Conservation (phyloP, 2,797 vertebrate genomes). For the Antennarius maculatus region DNA sequence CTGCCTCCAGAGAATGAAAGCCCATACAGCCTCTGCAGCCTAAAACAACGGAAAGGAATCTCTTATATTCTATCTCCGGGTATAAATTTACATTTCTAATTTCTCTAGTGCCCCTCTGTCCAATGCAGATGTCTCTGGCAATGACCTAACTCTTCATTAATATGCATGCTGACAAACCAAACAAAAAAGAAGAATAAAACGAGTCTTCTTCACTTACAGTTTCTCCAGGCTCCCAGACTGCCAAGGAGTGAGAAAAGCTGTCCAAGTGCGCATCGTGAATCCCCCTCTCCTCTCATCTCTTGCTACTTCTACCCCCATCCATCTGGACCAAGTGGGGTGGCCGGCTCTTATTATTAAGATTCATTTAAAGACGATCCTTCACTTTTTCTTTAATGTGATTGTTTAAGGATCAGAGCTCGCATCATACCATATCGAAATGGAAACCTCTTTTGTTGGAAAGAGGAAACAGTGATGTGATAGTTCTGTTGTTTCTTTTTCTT, state of each 20-base stretch:
- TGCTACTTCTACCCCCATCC: slow-evolving; percentile 40
- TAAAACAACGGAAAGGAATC: slow-evolving; percentile 75
- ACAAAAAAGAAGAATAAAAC: slow-evolving; percentile 78
- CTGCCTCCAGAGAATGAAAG: slow-evolving; percentile 74
- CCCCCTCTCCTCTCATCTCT: slow-evolving; percentile 50
- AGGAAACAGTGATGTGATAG: slow-evolving; percentile 80
- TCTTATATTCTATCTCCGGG: slow-evolving; percentile 75
- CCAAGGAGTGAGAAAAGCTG: slow-evolving; percentile 46
- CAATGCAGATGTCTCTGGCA: slow-evolving; percentile 81
- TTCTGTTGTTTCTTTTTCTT: slow-evolving; percentile 62
- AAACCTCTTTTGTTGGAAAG: slow-evolving; percentile 70
- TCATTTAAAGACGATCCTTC: slow-evolving; percentile 71
- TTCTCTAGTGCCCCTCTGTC: slow-evolving; percentile 73
- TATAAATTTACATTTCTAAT: slow-evolving; percentile 82
- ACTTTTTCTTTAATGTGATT: slow-evolving; percentile 74
- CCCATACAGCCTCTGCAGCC: slow-evolving; percentile 65
- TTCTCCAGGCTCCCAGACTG: slow-evolving; percentile 51
- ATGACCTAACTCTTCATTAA: slow-evolving; percentile 83
- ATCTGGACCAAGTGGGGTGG: slow-evolving; percentile 69
- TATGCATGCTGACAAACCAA: slow-evolving; percentile 81
- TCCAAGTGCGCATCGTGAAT: slow-evolving; percentile 60
- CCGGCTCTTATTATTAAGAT: slow-evolving; percentile 61
- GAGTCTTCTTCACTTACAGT: slow-evolving; percentile 68
- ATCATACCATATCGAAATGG: slow-evolving; percentile 70
- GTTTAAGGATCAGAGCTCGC: slow-evolving; percentile 75